Evolutionary conservation across 1,140 invertebrate species (phyloP).

Genomic region (Tetraneura akinire): DNA sequence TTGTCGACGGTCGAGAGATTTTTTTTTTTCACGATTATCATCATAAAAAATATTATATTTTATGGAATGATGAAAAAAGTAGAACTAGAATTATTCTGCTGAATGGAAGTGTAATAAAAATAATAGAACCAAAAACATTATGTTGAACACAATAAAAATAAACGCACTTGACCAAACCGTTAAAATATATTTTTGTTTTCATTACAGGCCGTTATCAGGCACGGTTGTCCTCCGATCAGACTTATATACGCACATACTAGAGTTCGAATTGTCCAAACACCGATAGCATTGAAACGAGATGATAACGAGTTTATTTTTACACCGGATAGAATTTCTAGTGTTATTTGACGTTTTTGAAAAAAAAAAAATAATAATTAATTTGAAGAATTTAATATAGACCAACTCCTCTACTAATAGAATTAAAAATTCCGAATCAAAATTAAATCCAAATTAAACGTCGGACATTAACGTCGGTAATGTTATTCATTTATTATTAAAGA

Average conservation of each 20-base stretch:
- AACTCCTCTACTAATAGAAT: neutral
- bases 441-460: neutral
- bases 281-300: neutral
- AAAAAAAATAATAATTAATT: neutral
- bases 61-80: neutral
- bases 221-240: constrained; percentile 39
- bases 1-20: neutral
- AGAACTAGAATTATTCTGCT: neutral
- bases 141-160: neutral
- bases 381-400: too few relatives aligned
- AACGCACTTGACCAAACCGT: neutral
- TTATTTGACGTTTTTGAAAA: neutral
- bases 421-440: neutral
- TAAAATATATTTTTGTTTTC: constrained; percentile 29
- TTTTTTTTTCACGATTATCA: too few relatives aligned
- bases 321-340: too few relatives aligned
- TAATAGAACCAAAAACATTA: neutral
- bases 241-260: constrained; percentile 14
- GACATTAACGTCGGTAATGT: too few relatives aligned
- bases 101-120: neutral
- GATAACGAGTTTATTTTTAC: constrained; percentile 29
- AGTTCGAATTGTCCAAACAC: constrained; percentile 12
- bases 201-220: neutral
- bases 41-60: neutral
- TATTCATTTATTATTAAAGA: too few relatives aligned